Conservation (phyloP, 2,797 vertebrate species). For the Lates japonicus region DNA sequence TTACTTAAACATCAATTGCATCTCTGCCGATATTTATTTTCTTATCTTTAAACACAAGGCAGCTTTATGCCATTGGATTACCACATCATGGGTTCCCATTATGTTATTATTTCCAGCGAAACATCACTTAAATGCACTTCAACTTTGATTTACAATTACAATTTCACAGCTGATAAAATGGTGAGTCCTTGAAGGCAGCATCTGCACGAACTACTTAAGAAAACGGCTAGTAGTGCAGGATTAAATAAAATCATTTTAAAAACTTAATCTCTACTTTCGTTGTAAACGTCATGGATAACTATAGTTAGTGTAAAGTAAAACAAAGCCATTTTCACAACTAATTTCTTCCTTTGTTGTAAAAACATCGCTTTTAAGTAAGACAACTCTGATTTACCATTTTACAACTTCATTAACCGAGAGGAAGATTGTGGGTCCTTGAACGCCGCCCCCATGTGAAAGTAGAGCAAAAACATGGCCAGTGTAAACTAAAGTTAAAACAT, state of each 20-base stretch:
- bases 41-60: constrained; percentile 12
- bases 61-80: constrained; percentile 5
- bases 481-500: not conserved
- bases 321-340: not conserved
- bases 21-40: constrained; percentile 16
- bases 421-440: not conserved
- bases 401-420: not conserved
- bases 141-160: not conserved
- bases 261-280: not conserved
- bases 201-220: not conserved
- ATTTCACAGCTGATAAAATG: not conserved
- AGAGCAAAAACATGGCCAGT: fast-evolving
- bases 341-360: not conserved
- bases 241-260: not conserved
- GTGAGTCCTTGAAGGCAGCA: constrained; percentile 12
- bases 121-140: not conserved
- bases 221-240: not conserved
- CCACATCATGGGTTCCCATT: not conserved
- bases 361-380: not conserved
- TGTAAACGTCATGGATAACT: not conserved
- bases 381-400: not conserved
- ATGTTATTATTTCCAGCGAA: not conserved
- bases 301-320: not conserved
- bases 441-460: fast-evolving
- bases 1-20: constrained; percentile 11